Evolutionary conservation across 2,113 vertebrate species (phyloP).

Genomic region (Neopipo cinnamomea): DNA sequence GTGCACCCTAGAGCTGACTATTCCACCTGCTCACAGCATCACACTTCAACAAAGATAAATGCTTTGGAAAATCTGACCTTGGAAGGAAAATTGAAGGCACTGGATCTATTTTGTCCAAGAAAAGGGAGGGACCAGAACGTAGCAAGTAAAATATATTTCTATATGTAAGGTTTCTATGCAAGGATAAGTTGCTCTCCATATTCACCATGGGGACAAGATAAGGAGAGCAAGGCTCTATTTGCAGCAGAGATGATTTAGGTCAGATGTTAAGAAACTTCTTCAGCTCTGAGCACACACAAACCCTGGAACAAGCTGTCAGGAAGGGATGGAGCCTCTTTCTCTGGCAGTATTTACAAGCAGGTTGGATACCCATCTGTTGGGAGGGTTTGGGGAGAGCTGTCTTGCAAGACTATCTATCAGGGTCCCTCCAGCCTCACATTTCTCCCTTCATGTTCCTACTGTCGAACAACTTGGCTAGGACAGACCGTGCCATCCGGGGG

Average conservation of each 20-base stretch:
- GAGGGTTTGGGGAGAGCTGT: neutral
- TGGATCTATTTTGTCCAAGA: neutral
- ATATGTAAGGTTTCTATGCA: neutral
- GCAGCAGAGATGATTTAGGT: slow-evolving; percentile 10
- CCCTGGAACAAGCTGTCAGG: neutral
- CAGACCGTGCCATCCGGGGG: slow-evolving; percentile 20
- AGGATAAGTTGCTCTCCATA: neutral
- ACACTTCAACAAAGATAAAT: neutral
- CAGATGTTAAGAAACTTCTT: slow-evolving; percentile 31
- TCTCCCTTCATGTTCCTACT: neutral
- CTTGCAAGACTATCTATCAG: slow-evolving; percentile 8
- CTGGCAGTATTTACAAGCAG: slow-evolving; percentile 56
- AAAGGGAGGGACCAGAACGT: neutral
- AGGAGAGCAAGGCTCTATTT: neutral
- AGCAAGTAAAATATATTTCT: neutral
- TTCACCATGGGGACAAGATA: neutral
- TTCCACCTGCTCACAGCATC: neutral
- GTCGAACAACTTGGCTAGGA: neutral
- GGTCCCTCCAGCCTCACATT: slow-evolving; percentile 50
- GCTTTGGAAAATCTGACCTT: neutral
- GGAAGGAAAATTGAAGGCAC: neutral
- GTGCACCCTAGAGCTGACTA: neutral
- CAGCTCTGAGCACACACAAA: neutral
- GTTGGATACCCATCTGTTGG: slow-evolving; percentile 60
- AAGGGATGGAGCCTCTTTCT: neutral